Percentiles rank a stretch among this genome's conserved stretches.
These are phyloP conservation scores for Polypterus bichir DNA, from an alignment of 2,113 vertebrate genomes.

Conservation along the genomic window DNA sequence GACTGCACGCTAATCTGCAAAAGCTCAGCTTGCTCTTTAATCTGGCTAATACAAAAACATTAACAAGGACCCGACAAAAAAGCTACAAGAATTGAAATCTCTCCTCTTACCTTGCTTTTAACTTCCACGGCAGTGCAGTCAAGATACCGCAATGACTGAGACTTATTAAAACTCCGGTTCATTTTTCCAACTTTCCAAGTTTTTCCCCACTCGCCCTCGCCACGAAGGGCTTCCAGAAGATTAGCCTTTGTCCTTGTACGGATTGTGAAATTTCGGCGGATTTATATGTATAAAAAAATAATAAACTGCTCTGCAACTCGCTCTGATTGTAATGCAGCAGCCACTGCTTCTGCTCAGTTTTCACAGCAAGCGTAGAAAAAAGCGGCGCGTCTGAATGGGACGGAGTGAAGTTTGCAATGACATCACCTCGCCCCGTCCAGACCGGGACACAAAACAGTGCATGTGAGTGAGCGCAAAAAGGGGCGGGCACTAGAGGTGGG, in stretches of 20 bases:
- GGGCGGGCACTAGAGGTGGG: background rate
- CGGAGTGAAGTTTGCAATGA: constrained; percentile 54
- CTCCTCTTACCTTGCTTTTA: constrained; percentile 80
- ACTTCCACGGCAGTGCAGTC: constrained; percentile 82
- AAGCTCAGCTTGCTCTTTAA: too few relatives aligned
- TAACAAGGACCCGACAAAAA: too few relatives aligned
- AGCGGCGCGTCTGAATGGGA: constrained; percentile 35
- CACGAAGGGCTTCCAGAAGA: constrained; percentile 26
- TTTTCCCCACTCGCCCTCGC: constrained; percentile 32
- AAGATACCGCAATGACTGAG: constrained; percentile 67
- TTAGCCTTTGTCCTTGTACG: constrained; percentile 6
- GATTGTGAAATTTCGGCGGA: constrained; percentile 7
- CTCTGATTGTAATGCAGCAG: constrained; percentile 14
- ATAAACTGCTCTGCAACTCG: background rate
- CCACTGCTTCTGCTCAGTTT: constrained; percentile 11
- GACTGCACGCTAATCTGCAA: too few relatives aligned
- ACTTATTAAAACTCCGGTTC: constrained; percentile 85
- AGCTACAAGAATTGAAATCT: too few relatives aligned
- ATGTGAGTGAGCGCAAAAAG: constrained; percentile 2
- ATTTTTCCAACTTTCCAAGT: constrained; percentile 45
- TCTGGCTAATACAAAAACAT: too few relatives aligned
- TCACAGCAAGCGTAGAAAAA: constrained; percentile 20
- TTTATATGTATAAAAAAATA: constrained; percentile 7
- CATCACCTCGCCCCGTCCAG: constrained; percentile 32
- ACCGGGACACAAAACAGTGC: constrained; percentile 26